Base-by-base conservation (phyloP, 2,888 invertebrate genomes). In the Leuctra nigra region DNA sequence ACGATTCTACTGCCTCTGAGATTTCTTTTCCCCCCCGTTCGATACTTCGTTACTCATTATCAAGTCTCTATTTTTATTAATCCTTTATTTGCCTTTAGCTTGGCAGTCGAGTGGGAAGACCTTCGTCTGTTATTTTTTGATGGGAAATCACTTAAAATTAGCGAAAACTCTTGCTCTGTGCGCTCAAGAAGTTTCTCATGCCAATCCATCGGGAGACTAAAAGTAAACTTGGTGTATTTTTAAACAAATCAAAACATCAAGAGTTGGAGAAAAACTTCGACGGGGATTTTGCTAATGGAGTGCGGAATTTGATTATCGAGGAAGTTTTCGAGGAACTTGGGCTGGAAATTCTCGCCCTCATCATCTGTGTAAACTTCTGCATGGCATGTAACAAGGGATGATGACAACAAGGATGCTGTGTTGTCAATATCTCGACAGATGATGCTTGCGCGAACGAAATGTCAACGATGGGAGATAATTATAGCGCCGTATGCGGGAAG, bases 91-190 rank as follows among this genome's bases (percentile, higher is more conserved):
- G 53, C 48, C 24, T 29, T 29, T 11, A 11, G 11, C n/a, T n/a
- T 7, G 11, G 29, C 6, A 29, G 29, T 6, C 7, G 7, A 48
- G 47, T 33, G 1, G 46, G 24, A 36, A 9, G 22, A 16, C 47
- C 38, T 33, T 36, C 48, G 24, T 58, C 41, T 58, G 48, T 58
- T 60, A 53, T 58, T 58, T 48, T 44, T 54, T 58, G 57, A 57
- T 57, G 36, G 57, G 47, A 47, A 50, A 50, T 50, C 50, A 50
- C 35, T 50, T 50, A 33, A 33, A 33, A 50, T 35, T 33, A 50
- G 35, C 14, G 16, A 50, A 44, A 44, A 44, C 20, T 48, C 41
- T 41, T 41, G 41, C 16, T 20, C 4, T 20, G n/a, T 18, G 41
- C 20, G 29, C 29, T 29, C 7, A 7, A 29, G 11, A 41, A 41